Base-by-base conservation (phyloP, 2,797 vertebrate species). In the Manis javanica region DNA sequence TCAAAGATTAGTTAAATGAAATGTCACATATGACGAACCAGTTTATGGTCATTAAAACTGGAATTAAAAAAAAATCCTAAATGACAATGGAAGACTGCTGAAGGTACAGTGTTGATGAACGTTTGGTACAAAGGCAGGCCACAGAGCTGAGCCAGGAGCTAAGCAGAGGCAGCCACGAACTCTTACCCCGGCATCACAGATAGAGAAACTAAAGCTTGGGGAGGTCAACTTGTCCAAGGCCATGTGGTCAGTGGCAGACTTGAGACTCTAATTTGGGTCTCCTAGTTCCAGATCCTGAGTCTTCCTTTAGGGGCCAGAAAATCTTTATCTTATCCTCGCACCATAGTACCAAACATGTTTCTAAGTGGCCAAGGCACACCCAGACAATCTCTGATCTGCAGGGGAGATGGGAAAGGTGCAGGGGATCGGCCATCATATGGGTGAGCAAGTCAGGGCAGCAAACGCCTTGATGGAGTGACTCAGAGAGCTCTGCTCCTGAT, bases 61-160 rank as follows among this genome's bases (percentile, higher is more conserved):
- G n/a, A 16, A 26, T 72, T 91, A 84, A 64, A 49, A 55, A 90
- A 16, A 83, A 91, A 77, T 31, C 4, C 42, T 53, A 55, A 92
- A 74, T 63, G 55, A 75, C 55, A 42, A 42, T 63, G 72, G 39
- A 81, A 86, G 63, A 89, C 11, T 71, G 74, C 66, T 16, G 5
- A 79, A 74, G 74, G 61, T 82, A 95, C 51, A 29, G 19, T 64
- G 46, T 87, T 64, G 75, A 90, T 82, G 81, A 96, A 74, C 18
- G 23, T 37, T 39, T 34, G 55, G 64, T 59, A 55, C 95, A 95
- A 86, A 71, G 82, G 37, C 16, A 72, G 63, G 29, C 51, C n/a
- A 61, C 71, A 68, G 77, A 90, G 72, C 2, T 7, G n/a, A 83
- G 10, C 55, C 7, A 9, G 19, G 82, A 72, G 55, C 59, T 7